Evolutionary conservation across 2,888 invertebrate species (phyloP).

Genomic region (Metellina segmentata): DNA sequence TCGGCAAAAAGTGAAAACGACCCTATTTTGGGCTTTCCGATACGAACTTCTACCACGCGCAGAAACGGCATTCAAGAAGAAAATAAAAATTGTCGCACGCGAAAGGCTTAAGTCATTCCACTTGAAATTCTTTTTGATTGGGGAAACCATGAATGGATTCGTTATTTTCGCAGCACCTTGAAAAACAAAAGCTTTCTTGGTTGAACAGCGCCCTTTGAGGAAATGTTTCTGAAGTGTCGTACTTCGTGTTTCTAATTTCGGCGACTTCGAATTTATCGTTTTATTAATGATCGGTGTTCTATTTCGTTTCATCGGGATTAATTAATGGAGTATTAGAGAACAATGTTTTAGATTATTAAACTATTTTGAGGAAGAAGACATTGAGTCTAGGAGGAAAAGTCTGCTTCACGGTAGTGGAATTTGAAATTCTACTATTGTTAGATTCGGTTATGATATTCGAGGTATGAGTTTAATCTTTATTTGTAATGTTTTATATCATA

Average conservation of each 20-base stretch:
- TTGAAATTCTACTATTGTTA: too few species aligned
- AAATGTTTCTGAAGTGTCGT: conserved; percentile 44
- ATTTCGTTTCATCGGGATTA: not conserved
- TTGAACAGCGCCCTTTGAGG: conserved; percentile 57
- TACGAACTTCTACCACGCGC: not conserved
- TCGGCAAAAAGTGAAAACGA: conserved; percentile 32
- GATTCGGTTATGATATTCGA: too few species aligned
- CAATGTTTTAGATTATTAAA: too few species aligned
- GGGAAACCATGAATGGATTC: conserved; percentile 38
- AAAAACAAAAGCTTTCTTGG: conserved; percentile 40
- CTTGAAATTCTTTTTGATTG: conserved; percentile 37
- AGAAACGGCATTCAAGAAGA: conserved; percentile 14
- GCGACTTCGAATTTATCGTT: conserved; percentile 11
- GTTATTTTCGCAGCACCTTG: conserved; percentile 28
- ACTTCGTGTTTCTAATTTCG: conserved; percentile 16
- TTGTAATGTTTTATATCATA: too few species aligned
- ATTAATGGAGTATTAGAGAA: not conserved
- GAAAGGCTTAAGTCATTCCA: conserved; percentile 23
- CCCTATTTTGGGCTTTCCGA: conserved; percentile 18
- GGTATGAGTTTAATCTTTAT: too few species aligned
- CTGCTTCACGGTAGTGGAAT: too few species aligned
- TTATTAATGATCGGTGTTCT: conserved; percentile 31
- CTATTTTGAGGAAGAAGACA: too few species aligned
- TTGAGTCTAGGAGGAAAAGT: too few species aligned
- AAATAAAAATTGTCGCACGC: conserved; percentile 7